These are phyloP conservation scores for Zootoca vivipara DNA, from an alignment of 2,113 vertebrate species.

Conservation along the genomic window DNA sequence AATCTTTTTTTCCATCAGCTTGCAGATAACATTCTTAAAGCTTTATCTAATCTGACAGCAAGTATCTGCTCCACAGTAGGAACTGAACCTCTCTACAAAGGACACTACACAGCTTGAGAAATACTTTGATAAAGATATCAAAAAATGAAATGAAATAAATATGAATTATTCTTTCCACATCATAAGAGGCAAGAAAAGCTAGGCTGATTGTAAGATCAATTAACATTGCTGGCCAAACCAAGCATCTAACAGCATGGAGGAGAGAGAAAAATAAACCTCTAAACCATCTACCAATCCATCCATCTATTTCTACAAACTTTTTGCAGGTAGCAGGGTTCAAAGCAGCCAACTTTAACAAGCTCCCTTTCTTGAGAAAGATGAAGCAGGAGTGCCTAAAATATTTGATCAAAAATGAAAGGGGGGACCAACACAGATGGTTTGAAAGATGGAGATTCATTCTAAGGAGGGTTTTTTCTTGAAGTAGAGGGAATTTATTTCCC, in stretches of 20 bases:
- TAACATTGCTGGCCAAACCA: slow-evolving; percentile 30
- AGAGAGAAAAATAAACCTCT: slow-evolving; percentile 8
- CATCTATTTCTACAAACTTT: too few species aligned
- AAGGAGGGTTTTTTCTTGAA: slow-evolving; percentile 14
- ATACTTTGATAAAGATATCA: slow-evolving; percentile 26
- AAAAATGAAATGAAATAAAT: slow-evolving; percentile 37
- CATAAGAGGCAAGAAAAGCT: slow-evolving; percentile 12
- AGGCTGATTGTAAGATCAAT: slow-evolving; percentile 26
- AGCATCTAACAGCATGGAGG: slow-evolving; percentile 37
- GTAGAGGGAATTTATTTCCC: background rate
- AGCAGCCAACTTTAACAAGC: slow-evolving; percentile 17
- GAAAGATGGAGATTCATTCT: background rate
- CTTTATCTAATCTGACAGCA: slow-evolving; percentile 26
- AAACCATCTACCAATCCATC: background rate
- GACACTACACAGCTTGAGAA: background rate
- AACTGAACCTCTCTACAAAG: slow-evolving; percentile 21
- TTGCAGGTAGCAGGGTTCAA: background rate
- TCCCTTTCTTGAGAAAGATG: background rate
- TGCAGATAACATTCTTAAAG: slow-evolving; percentile 32
- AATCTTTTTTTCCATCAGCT: background rate
- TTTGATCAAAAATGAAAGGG: slow-evolving; percentile 1
- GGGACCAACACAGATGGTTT: background rate
- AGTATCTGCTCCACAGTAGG: slow-evolving; percentile 12
- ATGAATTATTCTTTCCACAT: slow-evolving; percentile 33
- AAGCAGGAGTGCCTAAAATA: slow-evolving; percentile 21